Evolutionary conservation across 2,797 vertebrate genomes (phyloP).

Genomic region (Molossus molossus): DNA sequence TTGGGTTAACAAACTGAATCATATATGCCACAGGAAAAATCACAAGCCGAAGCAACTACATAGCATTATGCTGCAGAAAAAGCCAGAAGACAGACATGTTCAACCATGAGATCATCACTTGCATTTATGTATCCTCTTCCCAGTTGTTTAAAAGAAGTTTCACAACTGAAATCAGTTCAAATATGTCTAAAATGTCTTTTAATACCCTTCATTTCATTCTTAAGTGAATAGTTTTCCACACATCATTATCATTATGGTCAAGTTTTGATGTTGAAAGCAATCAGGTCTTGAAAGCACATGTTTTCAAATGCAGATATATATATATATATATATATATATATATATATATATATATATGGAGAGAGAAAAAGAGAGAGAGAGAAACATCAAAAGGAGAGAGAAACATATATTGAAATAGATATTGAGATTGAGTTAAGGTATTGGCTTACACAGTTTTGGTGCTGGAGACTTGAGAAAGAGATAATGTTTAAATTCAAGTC

Average conservation of each 20-base stretch:
- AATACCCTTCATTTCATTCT: constrained; percentile 71
- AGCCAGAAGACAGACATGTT: constrained; percentile 43
- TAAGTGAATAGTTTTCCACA: constrained; percentile 48
- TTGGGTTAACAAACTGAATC: constrained; percentile 5
- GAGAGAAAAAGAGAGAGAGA: not conserved
- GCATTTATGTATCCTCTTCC: not conserved
- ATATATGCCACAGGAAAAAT: constrained; percentile 53
- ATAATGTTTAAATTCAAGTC: not conserved
- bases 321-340: not conserved
- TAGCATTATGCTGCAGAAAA: not conserved
- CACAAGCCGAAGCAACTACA: not conserved
- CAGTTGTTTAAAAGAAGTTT: constrained; percentile 50
- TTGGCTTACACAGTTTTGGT: not conserved
- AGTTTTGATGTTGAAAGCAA: constrained; percentile 60
- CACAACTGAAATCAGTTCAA: constrained; percentile 51
- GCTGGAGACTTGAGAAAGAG: not conserved
- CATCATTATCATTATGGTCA: not conserved
- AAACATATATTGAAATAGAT: not conserved
- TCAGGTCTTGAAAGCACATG: constrained; percentile 40
- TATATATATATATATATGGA: not conserved
- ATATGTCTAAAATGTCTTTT: constrained; percentile 41
- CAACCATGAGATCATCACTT: not conserved
- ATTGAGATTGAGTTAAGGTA: not conserved
- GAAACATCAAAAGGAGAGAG: not conserved
- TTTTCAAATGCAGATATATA: constrained; percentile 30